Percentiles rank a stretch among this genome's conserved stretches.
phyloP scores from a whole-genome alignment of 2,888 invertebrate genomes.

The Drosophila limbata region DNA sequence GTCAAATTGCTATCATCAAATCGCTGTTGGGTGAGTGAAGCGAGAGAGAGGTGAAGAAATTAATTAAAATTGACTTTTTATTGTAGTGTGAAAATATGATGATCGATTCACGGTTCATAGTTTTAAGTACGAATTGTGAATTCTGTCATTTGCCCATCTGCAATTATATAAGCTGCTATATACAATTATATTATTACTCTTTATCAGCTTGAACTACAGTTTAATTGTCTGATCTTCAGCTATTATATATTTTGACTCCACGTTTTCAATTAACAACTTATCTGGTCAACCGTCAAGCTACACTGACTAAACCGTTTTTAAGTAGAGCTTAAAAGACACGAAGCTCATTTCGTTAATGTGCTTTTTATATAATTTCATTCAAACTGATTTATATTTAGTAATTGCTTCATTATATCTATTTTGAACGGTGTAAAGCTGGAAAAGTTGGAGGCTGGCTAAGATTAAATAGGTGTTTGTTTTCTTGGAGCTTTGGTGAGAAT shows the following conservation, averaged over 20 bases:
- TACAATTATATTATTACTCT: slow-evolving; percentile 20
- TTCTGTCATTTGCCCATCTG: slow-evolving; percentile 1
- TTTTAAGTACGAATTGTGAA: slow-evolving; percentile 3
- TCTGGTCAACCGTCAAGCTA: slow-evolving; percentile 13
- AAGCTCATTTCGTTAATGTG: slow-evolving; percentile 1
- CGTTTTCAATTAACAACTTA: slow-evolving; percentile 21
- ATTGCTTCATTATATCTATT: slow-evolving; percentile 1
- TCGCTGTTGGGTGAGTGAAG: slow-evolving; percentile 2
- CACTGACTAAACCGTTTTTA: neutral
- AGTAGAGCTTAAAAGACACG: slow-evolving; percentile 20
- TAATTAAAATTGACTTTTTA: slow-evolving; percentile 15
- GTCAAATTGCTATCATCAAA: slow-evolving; percentile 38
- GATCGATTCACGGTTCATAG: slow-evolving; percentile 6
- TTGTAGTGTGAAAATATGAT: slow-evolving; percentile 31
- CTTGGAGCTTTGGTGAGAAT: neutral
- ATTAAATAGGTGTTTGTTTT: neutral
- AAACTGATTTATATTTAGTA: neutral
- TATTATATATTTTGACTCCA: neutral
- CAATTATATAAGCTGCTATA: slow-evolving; percentile 24
- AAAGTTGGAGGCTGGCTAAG: neutral
- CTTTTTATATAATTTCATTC: neutral
- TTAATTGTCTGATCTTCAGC: slow-evolving; percentile 15
- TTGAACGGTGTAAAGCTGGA: neutral
- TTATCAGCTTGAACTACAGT: slow-evolving; percentile 16
- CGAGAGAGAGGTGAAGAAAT: slow-evolving; percentile 2